Conservation (phyloP, 30 jellyfish, hydroid and myxozoan genomes). For the Euphysa ruthae region DNA sequence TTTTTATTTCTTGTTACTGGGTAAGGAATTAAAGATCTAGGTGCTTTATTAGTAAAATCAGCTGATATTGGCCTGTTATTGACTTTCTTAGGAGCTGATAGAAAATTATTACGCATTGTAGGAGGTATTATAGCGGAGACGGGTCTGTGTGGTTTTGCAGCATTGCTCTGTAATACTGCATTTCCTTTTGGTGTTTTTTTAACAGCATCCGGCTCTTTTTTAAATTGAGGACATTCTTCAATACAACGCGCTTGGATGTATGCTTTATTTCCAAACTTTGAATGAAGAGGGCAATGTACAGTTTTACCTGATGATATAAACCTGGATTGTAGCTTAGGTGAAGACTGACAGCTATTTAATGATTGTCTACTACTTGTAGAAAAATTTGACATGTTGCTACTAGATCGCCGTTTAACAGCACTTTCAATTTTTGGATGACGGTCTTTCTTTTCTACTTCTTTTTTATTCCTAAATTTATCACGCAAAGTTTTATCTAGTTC, state of each 20-base stretch:
- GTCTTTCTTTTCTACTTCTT: not conserved
- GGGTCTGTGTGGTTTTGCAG: not conserved
- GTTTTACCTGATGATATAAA: constrained; percentile 1
- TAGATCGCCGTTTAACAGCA: no score
- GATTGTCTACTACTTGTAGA: not conserved
- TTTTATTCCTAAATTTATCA: constrained; percentile 27
- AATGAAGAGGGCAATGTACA: constrained; percentile 41
- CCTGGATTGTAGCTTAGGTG: no score
- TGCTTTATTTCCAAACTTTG: constrained; percentile 28
- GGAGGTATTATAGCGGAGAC: not conserved
- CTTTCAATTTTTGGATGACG: not conserved
- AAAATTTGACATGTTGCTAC: not conserved
- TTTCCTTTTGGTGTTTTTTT: not conserved
- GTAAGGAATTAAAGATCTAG: not conserved
- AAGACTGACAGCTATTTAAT: not conserved
- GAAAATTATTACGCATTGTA: not conserved
- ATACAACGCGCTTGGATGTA: constrained; percentile 31
- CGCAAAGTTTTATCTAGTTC: constrained; percentile 65
- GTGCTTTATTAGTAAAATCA: not conserved
- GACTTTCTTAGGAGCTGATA: not conserved
- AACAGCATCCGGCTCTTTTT: not conserved
- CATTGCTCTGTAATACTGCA: not conserved
- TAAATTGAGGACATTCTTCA: constrained; percentile 32
- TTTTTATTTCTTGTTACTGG: not conserved
- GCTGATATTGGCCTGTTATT: not conserved